Base-by-base conservation (phyloP, 2,797 vertebrate genomes). In the Enteromius radiatus region DNA sequence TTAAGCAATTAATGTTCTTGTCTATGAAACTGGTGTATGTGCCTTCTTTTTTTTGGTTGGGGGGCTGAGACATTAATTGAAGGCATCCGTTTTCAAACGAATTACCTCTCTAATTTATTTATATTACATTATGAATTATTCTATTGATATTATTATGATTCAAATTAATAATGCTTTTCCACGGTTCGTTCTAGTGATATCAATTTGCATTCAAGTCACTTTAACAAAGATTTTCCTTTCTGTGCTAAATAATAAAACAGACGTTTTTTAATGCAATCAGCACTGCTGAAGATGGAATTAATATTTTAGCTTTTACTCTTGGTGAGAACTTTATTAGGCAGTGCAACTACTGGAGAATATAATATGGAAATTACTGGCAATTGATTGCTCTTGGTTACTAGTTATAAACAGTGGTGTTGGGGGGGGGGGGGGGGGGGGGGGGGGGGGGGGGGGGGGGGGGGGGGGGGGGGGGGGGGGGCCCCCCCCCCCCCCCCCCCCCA, bases 61-160 rank as follows among this genome's bases (percentile, higher is more conserved):
- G 86, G 86, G 88, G 86, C 87, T 86, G 89, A 87, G 93, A 92
- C 91, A 91, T 92, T 91, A 94, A 94, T 10, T 90, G 92, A 94
- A 94, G 89, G 90, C 92, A 92, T 93, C 89, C 87, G 88, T 92
- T 94, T 93, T 93, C 92, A 94, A 94, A 94, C 76, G 92, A 92
- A 95, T 94, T 94, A 92, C 92, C 93, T 91, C 92, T 92, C 92
- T 95, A 92, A 95, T 95, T 94, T 95, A 95, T 95, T 95, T 94
- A 95, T 95, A 94, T 92, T 91, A 87, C 23, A 69, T 88, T 91
- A 95, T 95, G 92, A 95, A 95, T 95, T 94, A 95, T 95, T 95
- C 94, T 94, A 94, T 95, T 95, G 95, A 94, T 95, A 94, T 94
- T 95, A 94, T 93, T 92, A 93, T 89, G 93, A 91, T 93, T 91